Base-by-base conservation (phyloP, 2,113 vertebrate genomes). In the Engraulis encrasicolus region DNA sequence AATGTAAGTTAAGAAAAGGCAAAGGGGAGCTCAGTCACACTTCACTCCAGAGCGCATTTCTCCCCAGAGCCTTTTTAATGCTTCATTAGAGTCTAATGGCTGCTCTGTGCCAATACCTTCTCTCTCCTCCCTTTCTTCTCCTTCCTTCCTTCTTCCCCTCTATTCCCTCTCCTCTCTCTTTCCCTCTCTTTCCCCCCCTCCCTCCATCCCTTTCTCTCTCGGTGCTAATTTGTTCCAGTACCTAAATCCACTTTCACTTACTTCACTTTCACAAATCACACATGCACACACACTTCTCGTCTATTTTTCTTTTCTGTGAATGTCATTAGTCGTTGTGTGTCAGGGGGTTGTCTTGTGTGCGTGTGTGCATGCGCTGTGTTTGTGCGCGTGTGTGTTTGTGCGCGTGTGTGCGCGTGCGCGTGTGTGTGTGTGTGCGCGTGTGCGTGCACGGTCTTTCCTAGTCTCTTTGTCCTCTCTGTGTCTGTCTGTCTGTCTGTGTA, bases 61-160 rank as follows among this genome's bases (percentile, higher is more conserved):
- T 91, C 90, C 83, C 86, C 87, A 82, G 81, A 80, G 86, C 87
- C 88, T 79, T 87, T 86, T 89, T 91, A 91, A 92, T 86, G 92
- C 77, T 91, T 94, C 92, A 93, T 94, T 93, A 92, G 91, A 80
- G 89, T 90, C 90, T 89, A 93, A 92, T 91, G 91, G 88, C 89
- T 87, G 90, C 86, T 83, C 87, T 88, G 87, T 83, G 85, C 81
- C 84, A 50, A 88, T 83, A 86, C 88, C 45, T 6, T 23, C 27
- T 38, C 17, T 2, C 14, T 23, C 27, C 7, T 40, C 15, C 36
- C 84, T 85, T 54, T 78, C 66, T 19, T 82, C 79, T 27, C 11
- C 50, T 71, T 40, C 31, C 78, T 82, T 81, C 78, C 34, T 78
- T 11, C 49, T 84, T 79, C 34, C 77, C 11, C 52, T 84, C 50